Evolutionary conservation across 2,888 invertebrate species (phyloP).

Genomic region (Augiades crinisus): DNA sequence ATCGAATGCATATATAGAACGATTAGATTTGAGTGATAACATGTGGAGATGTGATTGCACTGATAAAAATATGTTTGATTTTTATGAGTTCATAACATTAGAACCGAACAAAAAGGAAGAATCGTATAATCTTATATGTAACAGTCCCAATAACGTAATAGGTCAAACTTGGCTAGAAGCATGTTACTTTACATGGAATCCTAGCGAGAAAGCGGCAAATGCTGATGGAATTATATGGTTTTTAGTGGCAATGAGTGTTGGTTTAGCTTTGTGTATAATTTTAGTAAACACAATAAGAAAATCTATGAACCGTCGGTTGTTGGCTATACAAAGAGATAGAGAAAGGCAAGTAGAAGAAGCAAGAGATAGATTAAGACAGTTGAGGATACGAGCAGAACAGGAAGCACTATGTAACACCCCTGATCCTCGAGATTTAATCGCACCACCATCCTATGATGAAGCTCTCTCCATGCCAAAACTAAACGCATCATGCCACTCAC

Average conservation of each 20-base stretch:
- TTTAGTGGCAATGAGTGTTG: conserved; percentile 77
- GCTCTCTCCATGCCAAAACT: conserved; percentile 88
- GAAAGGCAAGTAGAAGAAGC: conserved; percentile 81
- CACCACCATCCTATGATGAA: conserved; percentile 89
- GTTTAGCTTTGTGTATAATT: conserved; percentile 77
- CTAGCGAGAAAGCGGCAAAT: conserved; percentile 53
- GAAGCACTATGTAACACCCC: conserved; percentile 83
- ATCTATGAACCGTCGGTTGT: conserved; percentile 77
- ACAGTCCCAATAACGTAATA: conserved; percentile 82
- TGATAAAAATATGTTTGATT: conserved; percentile 80
- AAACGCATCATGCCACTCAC: conserved; percentile 81
- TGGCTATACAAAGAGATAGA: conserved; percentile 72
- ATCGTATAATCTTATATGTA: conserved; percentile 81
- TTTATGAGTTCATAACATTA: conserved; percentile 82
- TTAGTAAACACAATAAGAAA: conserved; percentile 78
- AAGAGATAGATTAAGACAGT: conserved; percentile 77
- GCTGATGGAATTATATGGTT: conserved; percentile 81
- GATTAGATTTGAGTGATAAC: conserved; percentile 85
- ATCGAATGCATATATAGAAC: conserved; percentile 79
- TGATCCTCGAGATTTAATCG: conserved; percentile 85
- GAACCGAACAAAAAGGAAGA: conserved; percentile 79
- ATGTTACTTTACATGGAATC: conserved; percentile 84
- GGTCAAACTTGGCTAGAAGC: conserved; percentile 86
- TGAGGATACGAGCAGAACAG: conserved; percentile 75
- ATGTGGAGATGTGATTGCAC: conserved; percentile 89